Evolutionary conservation across 1,140 invertebrate genomes (phyloP).

Genomic region (Ceratitis capitata): DNA sequence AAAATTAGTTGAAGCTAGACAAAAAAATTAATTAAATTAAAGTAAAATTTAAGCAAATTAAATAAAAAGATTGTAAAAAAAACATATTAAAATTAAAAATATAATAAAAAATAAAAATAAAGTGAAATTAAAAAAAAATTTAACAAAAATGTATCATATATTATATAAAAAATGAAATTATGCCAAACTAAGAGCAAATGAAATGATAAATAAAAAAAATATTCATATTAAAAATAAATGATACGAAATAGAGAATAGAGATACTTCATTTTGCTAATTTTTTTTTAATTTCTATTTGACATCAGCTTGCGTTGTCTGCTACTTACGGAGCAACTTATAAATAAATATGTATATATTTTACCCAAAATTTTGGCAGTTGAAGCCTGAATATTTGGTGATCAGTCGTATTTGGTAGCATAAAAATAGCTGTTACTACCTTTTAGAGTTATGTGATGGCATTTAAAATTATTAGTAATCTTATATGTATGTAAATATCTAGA

Average conservation of each 20-base stretch:
- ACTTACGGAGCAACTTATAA: background rate
- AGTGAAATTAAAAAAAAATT: background rate
- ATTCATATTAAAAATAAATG: no score
- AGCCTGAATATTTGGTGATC: background rate
- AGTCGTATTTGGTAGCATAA: background rate
- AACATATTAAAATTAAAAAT: background rate
- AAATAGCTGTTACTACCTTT: background rate
- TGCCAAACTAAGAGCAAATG: background rate
- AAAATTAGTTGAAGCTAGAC: no score
- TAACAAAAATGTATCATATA: background rate
- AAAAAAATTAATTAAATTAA: no score
- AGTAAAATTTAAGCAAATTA: background rate
- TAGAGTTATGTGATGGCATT: background rate
- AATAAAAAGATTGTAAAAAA: background rate
- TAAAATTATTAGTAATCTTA: background rate
- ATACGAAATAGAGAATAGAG: no score
- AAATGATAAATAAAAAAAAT: background rate
- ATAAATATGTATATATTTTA: background rate
- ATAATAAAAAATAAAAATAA: background rate
- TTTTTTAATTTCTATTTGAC: background rate
- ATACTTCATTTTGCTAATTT: background rate
- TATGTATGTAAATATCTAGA: background rate
- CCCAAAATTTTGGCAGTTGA: background rate
- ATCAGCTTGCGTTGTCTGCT: background rate
- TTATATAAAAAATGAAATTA: background rate